Conservation (phyloP, 2,797 vertebrate species). For the Girardinus metallicus region DNA sequence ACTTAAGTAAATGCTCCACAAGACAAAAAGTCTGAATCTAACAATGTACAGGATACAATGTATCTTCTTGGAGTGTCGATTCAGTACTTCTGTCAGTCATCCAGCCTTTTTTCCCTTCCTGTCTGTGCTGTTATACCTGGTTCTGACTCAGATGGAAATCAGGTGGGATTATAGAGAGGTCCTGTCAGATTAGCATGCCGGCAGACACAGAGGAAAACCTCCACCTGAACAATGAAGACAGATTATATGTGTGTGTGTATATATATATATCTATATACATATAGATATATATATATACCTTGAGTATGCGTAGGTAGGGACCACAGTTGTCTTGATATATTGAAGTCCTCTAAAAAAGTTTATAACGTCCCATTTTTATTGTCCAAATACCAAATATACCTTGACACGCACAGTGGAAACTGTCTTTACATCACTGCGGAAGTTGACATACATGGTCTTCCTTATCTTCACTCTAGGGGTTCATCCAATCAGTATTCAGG, state of each 20-base stretch:
- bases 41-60: not conserved
- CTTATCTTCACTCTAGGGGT: no score
- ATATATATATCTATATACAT: no score
- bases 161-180: conserved; percentile 32
- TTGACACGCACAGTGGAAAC: not conserved
- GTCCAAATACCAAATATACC: not conserved
- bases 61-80: not conserved
- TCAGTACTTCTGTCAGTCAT: not conserved
- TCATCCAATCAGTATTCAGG: not conserved
- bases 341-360: not conserved
- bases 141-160: conserved; percentile 16
- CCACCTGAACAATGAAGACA: conserved; percentile 29
- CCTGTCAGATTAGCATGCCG: conserved; percentile 47
- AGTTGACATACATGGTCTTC: not conserved
- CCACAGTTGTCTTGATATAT: not conserved
- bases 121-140: not conserved
- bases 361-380: not conserved
- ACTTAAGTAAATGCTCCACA: not conserved
- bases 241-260: no score
- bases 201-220: conserved; percentile 46
- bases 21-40: not conserved
- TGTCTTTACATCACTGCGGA: not conserved
- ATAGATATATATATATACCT: no score
- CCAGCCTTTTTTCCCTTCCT: not conserved
- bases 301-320: not conserved